Evolutionary conservation across 2,113 vertebrate species (phyloP), one percentile per base, ranked within the genome.

Genomic region (Gobius niger): DNA sequence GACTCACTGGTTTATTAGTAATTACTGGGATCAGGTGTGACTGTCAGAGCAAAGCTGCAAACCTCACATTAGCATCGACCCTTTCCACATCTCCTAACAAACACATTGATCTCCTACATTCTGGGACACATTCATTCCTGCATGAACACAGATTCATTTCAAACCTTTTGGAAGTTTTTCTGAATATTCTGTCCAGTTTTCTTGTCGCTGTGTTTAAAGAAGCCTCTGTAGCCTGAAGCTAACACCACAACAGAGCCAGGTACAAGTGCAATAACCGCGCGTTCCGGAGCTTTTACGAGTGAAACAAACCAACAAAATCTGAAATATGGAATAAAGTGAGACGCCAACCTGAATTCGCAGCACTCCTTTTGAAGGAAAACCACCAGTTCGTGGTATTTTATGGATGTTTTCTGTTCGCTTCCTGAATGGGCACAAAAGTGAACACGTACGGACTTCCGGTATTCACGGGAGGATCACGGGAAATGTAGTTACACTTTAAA

Each of bases 361-460:
- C 13, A 59, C 76, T 72, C 61, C 71, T 81, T 68, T 7, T 3
- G 16, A 54, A 16, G 54, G 83, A 65, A 78, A 67, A 78, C 57
- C 72, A 15, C 69, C 44, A 44, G 67, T 51, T 72, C 34, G 13
- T 34, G 44, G 70, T 8, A 46, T 69, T 68, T 77, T 77, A 53
- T 40, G 72, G 65, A 73, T 72, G 41, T 63, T 65, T 61, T 42
- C 7, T 57, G 68, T 13, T 70, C 0, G 46, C 75, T 90, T 90
- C 87, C 85, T 80, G 87, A 61, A 68, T 61, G 70, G 80, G 85
- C 84, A 72, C 56, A 19, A 84, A 86, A 81, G 75, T 11, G 87
- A 85, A 87, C 89, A 92, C 91, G 91, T 92, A 78, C 71, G 1
- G 56, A 79, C 75, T 83, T 89, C 88, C 83, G 82, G 79, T 65